Evolutionary conservation across 1,140 invertebrate genomes (phyloP).

Genomic region (Atta colombica): DNA sequence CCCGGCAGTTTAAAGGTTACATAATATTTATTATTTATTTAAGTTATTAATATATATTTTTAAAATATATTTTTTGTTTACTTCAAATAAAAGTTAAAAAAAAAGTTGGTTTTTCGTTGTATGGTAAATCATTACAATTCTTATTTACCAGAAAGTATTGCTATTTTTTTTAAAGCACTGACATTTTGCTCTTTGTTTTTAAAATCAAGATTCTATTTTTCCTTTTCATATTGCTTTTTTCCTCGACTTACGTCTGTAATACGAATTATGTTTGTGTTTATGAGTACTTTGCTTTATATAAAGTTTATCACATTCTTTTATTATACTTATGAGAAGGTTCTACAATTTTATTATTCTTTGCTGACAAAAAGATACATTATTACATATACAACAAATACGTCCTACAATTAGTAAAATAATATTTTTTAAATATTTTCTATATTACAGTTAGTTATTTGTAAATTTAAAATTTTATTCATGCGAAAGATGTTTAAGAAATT

Average conservation of each 20-base stretch:
- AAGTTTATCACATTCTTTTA: background rate
- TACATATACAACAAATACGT: background rate
- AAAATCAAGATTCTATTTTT: background rate
- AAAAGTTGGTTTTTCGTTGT: background rate
- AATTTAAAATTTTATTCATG: constrained; percentile 8
- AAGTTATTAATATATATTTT: background rate
- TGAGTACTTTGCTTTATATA: constrained; percentile 3
- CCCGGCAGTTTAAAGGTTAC: too few species aligned
- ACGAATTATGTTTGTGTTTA: constrained; percentile 16
- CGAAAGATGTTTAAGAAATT: background rate
- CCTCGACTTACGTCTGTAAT: background rate
- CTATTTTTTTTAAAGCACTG: background rate
- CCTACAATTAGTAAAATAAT: background rate
- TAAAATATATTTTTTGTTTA: background rate
- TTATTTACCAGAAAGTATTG: background rate
- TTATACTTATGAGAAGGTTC: background rate
- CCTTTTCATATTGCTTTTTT: background rate
- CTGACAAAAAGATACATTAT: constrained; percentile 3
- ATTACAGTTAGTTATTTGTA: background rate
- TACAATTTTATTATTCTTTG: constrained; percentile 2
- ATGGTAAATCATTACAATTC: background rate
- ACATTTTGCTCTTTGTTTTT: background rate
- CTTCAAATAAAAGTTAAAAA: background rate
- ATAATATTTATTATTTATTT: too few species aligned
- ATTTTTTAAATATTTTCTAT: background rate